A percentile compares a stretch with the other conserved stretches of the same genome.
These are phyloP conservation scores for Gymnarchus niloticus DNA, from an alignment of 2,113 vertebrate species.

Conservation along the genomic window DNA sequence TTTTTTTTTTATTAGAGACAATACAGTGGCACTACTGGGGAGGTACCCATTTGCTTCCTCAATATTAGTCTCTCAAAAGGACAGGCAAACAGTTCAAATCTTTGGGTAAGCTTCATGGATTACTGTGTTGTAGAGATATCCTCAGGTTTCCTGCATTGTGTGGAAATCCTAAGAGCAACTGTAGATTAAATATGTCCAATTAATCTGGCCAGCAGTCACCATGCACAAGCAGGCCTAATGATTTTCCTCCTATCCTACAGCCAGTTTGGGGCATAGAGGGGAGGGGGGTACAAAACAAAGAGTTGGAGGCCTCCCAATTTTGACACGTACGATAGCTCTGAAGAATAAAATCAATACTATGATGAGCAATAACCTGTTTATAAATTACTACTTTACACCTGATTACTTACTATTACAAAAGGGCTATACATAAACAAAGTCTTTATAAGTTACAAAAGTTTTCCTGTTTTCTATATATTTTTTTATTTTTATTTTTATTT, in stretches of 20 bases:
- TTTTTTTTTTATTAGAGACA: conserved; percentile 79
- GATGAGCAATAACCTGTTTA: conserved; percentile 67
- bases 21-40: conserved; percentile 95
- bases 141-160: conserved; percentile 26
- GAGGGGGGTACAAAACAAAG: conserved; percentile 41
- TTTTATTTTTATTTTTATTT: conserved; percentile 14
- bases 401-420: conserved; percentile 76
- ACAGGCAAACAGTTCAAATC: conserved; percentile 54
- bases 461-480: conserved; percentile 46
- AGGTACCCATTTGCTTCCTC: conserved; percentile 65
- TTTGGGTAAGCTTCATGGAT: conserved; percentile 50
- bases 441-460: conserved; percentile 68
- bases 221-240: conserved; percentile 24
- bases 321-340: conserved; percentile 63
- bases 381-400: conserved; percentile 80
- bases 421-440: conserved; percentile 68
- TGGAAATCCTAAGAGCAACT: conserved; percentile 55
- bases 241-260: conserved; percentile 26
- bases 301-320: conserved; percentile 61
- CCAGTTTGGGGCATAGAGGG: conserved; percentile 24
- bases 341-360: conserved; percentile 52
- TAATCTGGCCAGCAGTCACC: conserved; percentile 11
- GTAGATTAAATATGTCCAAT: conserved; percentile 13
- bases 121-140: conserved; percentile 17
- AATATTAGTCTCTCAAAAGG: conserved; percentile 78